phyloP scores from a whole-genome alignment of 37 sponge, comb jelly and placozoan species.

The Spongilla lacustris region DNA sequence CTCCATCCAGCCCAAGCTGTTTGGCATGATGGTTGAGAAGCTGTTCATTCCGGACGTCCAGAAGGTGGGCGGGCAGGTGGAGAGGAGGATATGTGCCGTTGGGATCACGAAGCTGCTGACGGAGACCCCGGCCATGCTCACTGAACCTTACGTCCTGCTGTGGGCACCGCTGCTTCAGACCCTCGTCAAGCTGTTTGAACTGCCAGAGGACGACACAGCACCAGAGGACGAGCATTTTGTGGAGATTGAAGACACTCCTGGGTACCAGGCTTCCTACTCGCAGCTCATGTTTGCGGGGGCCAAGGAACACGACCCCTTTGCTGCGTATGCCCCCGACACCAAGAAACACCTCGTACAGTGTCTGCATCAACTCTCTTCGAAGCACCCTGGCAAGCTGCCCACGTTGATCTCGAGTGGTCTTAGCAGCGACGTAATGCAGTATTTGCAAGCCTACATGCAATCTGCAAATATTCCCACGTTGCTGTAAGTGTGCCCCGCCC shows the following conservation, averaged over 20 bases:
- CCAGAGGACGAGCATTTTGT: conserved; percentile 96
- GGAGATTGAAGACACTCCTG: conserved; percentile 98
- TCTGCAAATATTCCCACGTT: conserved; percentile 77
- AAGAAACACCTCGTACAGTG: conserved; percentile 77
- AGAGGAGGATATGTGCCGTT: conserved; percentile 93
- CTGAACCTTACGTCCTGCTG: conserved; percentile 69
- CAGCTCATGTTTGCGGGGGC: conserved; percentile 88
- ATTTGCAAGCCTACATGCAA: conserved; percentile 79
- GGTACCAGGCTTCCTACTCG: conserved; percentile 92
- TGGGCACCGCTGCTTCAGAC: conserved; percentile 84
- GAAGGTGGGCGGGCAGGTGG: conserved; percentile 87
- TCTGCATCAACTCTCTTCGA: conserved; percentile 77
- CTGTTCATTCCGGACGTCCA: conserved; percentile 90
- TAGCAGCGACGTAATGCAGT: conserved; percentile 52
- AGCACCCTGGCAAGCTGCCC: conserved; percentile 84
- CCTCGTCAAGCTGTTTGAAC: conserved; percentile 91
- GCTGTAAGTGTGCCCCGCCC: conserved; percentile 7
- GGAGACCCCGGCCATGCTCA: conserved; percentile 87
- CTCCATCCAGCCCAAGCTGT: conserved; percentile 91
- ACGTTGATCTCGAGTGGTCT: conserved; percentile 77
- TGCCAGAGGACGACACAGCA: conserved; percentile 76
- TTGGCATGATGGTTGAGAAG: conserved; percentile 95
- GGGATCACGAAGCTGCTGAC: conserved; percentile 95
- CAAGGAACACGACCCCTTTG: conserved; percentile 89
- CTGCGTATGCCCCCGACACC: conserved; percentile 58